Percentiles rank a stretch among this genome's conserved stretches.
These are phyloP conservation scores for Leptinotarsa undecemlineata DNA, from an alignment of 1,140 invertebrate genomes.

Conservation along the genomic window DNA sequence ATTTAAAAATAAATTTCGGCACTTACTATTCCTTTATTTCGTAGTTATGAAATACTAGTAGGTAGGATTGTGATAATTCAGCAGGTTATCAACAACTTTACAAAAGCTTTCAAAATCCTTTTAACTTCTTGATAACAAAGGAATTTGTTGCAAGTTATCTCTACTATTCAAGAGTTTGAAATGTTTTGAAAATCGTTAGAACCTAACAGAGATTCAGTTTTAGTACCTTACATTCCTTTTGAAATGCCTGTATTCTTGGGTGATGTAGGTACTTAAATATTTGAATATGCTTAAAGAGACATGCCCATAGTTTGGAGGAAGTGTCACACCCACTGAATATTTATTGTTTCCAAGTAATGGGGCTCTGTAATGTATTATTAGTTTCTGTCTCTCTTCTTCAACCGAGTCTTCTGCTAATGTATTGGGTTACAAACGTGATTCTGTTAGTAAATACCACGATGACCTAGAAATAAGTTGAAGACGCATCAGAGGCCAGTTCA, in stretches of 20 bases:
- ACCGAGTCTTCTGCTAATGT: background rate
- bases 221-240: background rate
- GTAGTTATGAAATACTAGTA: too few relatives aligned
- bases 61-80: background rate
- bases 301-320: slow-evolving; percentile 17
- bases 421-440: background rate
- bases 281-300: background rate
- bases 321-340: background rate
- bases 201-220: background rate
- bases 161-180: background rate
- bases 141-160: background rate
- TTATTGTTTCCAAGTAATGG: background rate
- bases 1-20: too few relatives aligned
- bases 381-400: background rate
- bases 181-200: background rate
- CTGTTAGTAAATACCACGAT: background rate
- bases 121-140: background rate
- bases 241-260: background rate
- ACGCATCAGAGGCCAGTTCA: background rate
- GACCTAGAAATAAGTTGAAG: slow-evolving; percentile 6
- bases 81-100: background rate
- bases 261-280: background rate
- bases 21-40: too few relatives aligned
- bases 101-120: background rate
- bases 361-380: background rate